phyloP scores from a whole-genome alignment of 2,797 vertebrate species.

The Xenops minutus region DNA sequence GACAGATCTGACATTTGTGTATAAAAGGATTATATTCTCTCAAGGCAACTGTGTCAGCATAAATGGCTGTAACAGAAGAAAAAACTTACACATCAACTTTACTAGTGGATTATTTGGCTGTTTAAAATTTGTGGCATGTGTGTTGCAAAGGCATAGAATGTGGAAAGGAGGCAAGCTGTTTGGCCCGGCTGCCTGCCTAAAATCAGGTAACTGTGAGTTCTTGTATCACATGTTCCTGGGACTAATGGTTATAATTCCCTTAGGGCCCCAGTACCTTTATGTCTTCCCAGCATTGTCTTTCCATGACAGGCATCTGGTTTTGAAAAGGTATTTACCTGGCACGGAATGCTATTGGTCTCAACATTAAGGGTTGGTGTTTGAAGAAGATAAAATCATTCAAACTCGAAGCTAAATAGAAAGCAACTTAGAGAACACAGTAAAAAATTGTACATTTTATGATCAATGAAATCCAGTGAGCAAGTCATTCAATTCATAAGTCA shows the following conservation, averaged over 20 bases:
- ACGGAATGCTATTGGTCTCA: background rate
- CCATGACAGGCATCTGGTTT: background rate
- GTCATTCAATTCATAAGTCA: background rate
- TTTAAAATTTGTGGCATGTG: background rate
- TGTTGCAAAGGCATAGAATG: background rate
- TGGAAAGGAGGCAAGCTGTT: background rate
- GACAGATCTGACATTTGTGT: background rate
- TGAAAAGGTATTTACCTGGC: background rate
- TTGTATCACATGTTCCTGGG: background rate
- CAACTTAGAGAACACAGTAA: background rate
- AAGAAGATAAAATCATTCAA: background rate
- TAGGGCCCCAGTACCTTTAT: rapidly evolving
- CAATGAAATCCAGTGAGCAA: background rate
- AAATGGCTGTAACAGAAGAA: background rate
- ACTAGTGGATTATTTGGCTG: background rate
- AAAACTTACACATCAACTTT: background rate
- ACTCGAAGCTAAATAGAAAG: background rate
- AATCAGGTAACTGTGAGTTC: background rate
- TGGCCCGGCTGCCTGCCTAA: background rate
- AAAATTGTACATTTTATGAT: background rate
- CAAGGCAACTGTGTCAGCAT: background rate
- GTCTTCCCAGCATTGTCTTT: background rate
- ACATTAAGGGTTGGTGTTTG: background rate
- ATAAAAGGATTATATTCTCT: background rate
- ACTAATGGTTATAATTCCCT: background rate